These are phyloP conservation scores for Trissolcus basalis DNA, from an alignment of 1,140 invertebrate genomes.

Conservation along the genomic window DNA sequence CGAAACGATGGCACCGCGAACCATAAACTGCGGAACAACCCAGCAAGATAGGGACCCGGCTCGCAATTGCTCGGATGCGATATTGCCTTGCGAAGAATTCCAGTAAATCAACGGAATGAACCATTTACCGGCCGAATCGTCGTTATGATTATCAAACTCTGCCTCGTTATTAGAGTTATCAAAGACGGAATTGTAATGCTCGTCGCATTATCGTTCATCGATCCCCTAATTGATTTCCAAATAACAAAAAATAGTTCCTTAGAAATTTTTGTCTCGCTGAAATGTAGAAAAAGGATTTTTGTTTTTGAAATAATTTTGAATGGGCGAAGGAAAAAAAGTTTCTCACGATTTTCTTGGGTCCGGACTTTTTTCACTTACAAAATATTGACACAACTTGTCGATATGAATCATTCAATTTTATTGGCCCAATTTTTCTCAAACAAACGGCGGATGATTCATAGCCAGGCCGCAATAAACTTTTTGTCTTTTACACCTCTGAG, in stretches of 20 bases:
- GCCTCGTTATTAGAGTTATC: conserved; percentile 48
- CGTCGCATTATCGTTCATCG: conserved; percentile 11
- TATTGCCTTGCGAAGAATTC: conserved; percentile 54
- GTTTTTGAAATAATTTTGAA: too few relatives aligned
- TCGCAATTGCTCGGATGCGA: conserved; percentile 46
- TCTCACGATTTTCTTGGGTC: neutral
- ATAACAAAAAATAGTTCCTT: neutral
- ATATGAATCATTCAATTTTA: conserved; percentile 3
- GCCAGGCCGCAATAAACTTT: conserved; percentile 10
- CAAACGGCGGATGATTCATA: too few relatives aligned
- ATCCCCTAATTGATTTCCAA: neutral
- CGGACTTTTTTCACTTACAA: neutral
- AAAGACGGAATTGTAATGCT: neutral
- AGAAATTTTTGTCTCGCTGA: too few relatives aligned
- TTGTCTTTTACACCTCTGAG: conserved; percentile 8
- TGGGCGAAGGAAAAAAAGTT: neutral
- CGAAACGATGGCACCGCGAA: conserved; percentile 42
- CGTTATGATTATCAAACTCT: conserved; percentile 46
- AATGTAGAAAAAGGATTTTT: too few relatives aligned
- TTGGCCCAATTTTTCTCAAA: neutral
- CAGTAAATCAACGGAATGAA: conserved; percentile 53
- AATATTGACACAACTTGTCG: conserved; percentile 1
- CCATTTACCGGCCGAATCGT: conserved; percentile 37
- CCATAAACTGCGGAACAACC: conserved; percentile 39
- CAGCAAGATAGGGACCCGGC: conserved; percentile 6